Evolutionary conservation across 2,888 invertebrate species (phyloP).

Genomic region (Myopa tessellatipennis): DNA sequence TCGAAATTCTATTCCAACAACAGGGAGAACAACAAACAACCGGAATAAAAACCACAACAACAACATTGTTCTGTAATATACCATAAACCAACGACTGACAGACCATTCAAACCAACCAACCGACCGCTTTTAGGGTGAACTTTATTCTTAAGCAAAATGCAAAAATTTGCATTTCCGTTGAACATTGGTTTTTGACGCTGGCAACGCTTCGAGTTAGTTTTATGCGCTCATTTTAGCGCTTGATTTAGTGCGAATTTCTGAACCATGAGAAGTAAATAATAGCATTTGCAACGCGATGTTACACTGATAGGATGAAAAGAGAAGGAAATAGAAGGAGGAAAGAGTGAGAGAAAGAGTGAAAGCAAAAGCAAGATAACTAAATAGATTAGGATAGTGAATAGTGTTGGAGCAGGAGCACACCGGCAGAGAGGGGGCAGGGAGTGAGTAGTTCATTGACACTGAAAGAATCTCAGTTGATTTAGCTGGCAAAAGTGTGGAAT

Average conservation of each 20-base stretch:
- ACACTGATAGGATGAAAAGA: not conserved
- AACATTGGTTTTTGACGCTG: not conserved
- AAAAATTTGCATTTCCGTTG: constrained; percentile 30
- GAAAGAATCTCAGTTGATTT: no score
- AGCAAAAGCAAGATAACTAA: no score
- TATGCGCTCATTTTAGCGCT: constrained; percentile 20
- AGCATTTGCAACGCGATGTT: constrained; percentile 9
- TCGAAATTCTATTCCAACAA: not conserved
- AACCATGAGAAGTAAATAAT: constrained; percentile 9
- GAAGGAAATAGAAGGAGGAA: no score
- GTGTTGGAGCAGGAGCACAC: no score
- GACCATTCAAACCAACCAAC: not conserved
- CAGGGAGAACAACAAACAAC: not conserved
- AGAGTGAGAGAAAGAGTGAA: no score
- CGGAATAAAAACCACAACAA: not conserved
- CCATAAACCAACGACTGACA: not conserved
- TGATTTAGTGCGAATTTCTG: constrained; percentile 20
- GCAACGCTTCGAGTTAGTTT: not conserved
- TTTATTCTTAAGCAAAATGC: constrained; percentile 16
- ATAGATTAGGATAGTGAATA: no score
- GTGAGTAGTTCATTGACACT: no score
- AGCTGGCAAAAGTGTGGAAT: no score
- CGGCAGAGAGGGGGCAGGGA: no score
- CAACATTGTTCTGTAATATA: not conserved
- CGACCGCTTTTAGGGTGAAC: not conserved